Percentiles rank a stretch among this genome's conserved stretches.
Conservation (phyloP, 2,888 invertebrate species). For the Tiphia femorata region DNA sequence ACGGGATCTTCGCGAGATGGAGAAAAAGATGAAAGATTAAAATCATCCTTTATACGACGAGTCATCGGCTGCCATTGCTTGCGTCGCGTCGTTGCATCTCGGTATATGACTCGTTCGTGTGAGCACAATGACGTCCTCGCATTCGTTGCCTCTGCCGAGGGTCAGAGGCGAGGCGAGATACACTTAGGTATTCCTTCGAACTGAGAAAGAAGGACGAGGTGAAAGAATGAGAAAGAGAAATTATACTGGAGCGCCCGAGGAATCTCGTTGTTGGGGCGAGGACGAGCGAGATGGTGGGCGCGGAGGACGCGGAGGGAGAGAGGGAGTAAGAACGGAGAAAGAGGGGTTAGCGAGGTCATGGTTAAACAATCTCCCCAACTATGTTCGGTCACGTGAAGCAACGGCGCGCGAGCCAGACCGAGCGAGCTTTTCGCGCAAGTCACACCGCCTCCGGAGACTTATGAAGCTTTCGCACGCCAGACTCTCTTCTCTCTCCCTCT, state of each 20-base stretch:
- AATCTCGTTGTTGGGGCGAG: neutral
- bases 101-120: no score
- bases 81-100: no score
- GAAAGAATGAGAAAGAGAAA: constrained; percentile 1
- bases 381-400: constrained; percentile 30
- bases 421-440: constrained; percentile 31
- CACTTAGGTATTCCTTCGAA: neutral
- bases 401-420: constrained; percentile 6
- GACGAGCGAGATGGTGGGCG: neutral
- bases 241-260: no score
- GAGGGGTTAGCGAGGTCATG: constrained; percentile 11
- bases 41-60: no score
- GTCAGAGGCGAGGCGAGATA: neutral
- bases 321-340: neutral
- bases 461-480: constrained; percentile 21
- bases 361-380: constrained; percentile 9
- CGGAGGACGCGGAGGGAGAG: neutral
- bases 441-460: no score
- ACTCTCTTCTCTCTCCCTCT: constrained; percentile 7
- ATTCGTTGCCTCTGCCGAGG: neutral
- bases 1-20: no score
- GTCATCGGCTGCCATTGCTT: no score
- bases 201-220: neutral
- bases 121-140: neutral
- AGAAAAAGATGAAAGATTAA: no score